Conservation (phyloP, 2,888 invertebrate species). For the Caenorhabditis macrosperma region DNA sequence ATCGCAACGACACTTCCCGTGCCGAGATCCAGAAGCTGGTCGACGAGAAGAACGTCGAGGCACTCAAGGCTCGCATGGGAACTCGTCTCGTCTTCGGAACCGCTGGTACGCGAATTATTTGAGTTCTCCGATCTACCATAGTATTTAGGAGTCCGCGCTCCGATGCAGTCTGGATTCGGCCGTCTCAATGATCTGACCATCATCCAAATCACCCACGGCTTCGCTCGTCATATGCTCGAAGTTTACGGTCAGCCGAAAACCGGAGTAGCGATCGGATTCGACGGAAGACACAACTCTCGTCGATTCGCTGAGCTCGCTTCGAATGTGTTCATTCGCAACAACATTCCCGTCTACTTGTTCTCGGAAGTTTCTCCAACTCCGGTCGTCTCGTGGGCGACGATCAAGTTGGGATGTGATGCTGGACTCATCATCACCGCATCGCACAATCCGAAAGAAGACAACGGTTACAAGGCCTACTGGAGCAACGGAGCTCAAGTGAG, state of each 20-base stretch:
- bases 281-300: slow-evolving; percentile 76
- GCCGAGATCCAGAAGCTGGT: slow-evolving; percentile 80
- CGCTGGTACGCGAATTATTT: slow-evolving; percentile 80
- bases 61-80: slow-evolving; percentile 80
- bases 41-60: slow-evolving; percentile 77
- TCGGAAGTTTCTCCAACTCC: slow-evolving; percentile 91
- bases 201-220: slow-evolving; percentile 86
- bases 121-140: neutral
- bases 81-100: slow-evolving; percentile 82
- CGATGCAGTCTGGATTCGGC: slow-evolving; percentile 93
- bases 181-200: slow-evolving; percentile 95
- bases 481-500: slow-evolving; percentile 89
- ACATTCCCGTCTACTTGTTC: slow-evolving; percentile 89
- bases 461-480: slow-evolving; percentile 97
- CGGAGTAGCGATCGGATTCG: slow-evolving; percentile 78
- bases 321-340: slow-evolving; percentile 87
- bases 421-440: slow-evolving; percentile 94
- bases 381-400: slow-evolving; percentile 91
- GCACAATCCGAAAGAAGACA: slow-evolving; percentile 95
- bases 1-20: slow-evolving; percentile 75
- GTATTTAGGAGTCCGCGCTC: slow-evolving; percentile 86
- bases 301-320: slow-evolving; percentile 92
- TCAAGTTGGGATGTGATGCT: slow-evolving; percentile 86
- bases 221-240: slow-evolving; percentile 73
- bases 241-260: slow-evolving; percentile 58